Evolutionary conservation across 2,797 vertebrate genomes (phyloP).

Genomic region (Numenius phaeopus): DNA sequence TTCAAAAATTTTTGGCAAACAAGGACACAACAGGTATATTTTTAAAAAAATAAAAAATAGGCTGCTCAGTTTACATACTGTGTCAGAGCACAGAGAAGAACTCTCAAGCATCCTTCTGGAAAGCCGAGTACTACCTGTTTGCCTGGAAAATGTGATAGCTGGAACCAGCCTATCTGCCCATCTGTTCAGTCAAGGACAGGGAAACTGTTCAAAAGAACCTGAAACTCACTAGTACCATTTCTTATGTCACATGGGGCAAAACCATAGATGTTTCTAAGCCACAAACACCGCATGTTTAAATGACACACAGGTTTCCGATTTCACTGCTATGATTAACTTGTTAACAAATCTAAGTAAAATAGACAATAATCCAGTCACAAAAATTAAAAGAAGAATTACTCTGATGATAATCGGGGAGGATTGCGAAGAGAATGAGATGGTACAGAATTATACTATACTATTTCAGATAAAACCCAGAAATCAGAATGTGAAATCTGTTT

Average conservation of each 20-base stretch:
- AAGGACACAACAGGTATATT: background rate
- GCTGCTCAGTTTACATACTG: background rate
- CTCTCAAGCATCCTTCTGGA: background rate
- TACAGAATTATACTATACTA: background rate
- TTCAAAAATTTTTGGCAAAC: background rate
- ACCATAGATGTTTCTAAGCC: background rate
- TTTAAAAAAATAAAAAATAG: background rate
- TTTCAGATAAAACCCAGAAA: background rate
- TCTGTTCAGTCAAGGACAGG: background rate
- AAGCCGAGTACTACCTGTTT: background rate
- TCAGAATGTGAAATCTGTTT: background rate
- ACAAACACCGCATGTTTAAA: background rate
- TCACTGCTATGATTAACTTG: background rate
- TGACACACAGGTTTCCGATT: background rate
- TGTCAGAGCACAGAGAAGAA: background rate
- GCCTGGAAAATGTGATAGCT: background rate
- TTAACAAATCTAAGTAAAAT: background rate
- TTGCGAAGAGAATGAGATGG: background rate
- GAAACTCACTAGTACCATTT: background rate
- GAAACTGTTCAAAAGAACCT: background rate
- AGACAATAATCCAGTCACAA: background rate
- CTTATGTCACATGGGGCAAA: background rate
- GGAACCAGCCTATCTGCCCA: background rate
- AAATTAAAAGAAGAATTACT: background rate
- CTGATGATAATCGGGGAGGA: background rate